Evolutionary conservation across 2,797 vertebrate species (phyloP).

Genomic region (Anguilla megastoma): DNA sequence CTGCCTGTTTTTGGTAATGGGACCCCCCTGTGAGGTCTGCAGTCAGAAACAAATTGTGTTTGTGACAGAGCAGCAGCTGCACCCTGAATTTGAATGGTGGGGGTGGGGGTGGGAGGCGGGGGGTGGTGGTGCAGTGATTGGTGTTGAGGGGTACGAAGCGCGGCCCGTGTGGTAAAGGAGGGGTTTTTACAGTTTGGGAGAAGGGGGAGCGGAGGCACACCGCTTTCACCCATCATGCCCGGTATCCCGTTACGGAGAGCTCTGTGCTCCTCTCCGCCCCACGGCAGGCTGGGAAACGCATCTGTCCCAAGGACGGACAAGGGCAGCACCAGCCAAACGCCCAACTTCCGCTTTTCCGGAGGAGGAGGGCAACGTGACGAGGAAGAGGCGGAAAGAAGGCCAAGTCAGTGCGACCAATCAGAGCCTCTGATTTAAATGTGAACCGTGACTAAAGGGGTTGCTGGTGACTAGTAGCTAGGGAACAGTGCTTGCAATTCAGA

Average conservation of each 20-base stretch:
- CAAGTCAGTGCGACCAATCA: neutral
- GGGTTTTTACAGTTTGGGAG: neutral
- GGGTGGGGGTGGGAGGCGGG: constrained; percentile 27
- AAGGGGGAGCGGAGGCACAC: neutral
- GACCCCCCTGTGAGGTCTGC: constrained; percentile 90
- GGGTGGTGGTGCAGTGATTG: constrained; percentile 38
- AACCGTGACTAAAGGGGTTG: neutral
- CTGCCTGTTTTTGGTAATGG: constrained; percentile 68
- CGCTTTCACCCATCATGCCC: constrained; percentile 55
- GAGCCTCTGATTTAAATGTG: neutral
- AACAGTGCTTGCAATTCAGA: no score
- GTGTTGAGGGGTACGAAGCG: neutral
- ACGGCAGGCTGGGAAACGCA: constrained; percentile 74
- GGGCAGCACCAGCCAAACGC: constrained; percentile 68
- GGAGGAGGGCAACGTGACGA: neutral
- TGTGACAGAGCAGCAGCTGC: constrained; percentile 89
- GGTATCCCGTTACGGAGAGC: constrained; percentile 85
- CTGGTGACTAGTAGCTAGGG: no score
- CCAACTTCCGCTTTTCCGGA: constrained; percentile 27
- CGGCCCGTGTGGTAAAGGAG: neutral
- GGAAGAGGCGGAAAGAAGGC: no score
- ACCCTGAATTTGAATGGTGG: constrained; percentile 63
- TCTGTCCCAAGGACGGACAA: constrained; percentile 93
- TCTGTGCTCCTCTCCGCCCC: constrained; percentile 94
- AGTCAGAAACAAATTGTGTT: constrained; percentile 72